A percentile compares a stretch with the other conserved stretches of the same genome.
phyloP scores from a whole-genome alignment of 2,888 invertebrate genomes.

The Thecophora atra region DNA sequence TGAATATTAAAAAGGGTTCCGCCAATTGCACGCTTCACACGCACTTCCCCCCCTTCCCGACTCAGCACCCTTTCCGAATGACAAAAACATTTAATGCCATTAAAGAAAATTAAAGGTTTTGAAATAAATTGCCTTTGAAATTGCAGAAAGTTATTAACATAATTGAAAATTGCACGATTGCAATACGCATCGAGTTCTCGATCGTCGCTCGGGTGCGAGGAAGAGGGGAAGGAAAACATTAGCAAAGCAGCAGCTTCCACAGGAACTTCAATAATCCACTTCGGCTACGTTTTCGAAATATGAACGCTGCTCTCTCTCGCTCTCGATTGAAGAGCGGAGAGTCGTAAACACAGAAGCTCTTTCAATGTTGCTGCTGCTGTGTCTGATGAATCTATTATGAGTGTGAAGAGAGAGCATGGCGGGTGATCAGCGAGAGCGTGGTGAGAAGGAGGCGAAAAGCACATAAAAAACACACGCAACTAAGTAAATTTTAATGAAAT shows the following conservation, averaged over 20 bases:
- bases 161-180: constrained; percentile 37
- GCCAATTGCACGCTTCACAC: too few relatives aligned
- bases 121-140: constrained; percentile 50
- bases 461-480: not conserved
- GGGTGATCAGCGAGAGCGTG: not conserved
- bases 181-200: not conserved
- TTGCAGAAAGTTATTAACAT: constrained; percentile 27
- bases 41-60: not conserved
- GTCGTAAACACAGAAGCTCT: not conserved
- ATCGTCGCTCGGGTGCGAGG: not conserved
- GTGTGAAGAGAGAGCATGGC: not conserved
- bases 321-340: not conserved
- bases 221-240: not conserved
- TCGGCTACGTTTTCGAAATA: not conserved
- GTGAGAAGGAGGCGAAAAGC: not conserved
- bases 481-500: not conserved
- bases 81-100: constrained; percentile 51
- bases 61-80: not conserved
- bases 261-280: constrained; percentile 6
- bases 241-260: constrained; percentile 12
- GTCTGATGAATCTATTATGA: too few relatives aligned
- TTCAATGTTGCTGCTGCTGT: not conserved
- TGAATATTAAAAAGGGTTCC: not conserved
- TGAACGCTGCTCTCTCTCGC: not conserved
- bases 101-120: constrained; percentile 61